phyloP scores from a whole-genome alignment of 1,140 invertebrate genomes.

The Drosophila kanapiae region DNA sequence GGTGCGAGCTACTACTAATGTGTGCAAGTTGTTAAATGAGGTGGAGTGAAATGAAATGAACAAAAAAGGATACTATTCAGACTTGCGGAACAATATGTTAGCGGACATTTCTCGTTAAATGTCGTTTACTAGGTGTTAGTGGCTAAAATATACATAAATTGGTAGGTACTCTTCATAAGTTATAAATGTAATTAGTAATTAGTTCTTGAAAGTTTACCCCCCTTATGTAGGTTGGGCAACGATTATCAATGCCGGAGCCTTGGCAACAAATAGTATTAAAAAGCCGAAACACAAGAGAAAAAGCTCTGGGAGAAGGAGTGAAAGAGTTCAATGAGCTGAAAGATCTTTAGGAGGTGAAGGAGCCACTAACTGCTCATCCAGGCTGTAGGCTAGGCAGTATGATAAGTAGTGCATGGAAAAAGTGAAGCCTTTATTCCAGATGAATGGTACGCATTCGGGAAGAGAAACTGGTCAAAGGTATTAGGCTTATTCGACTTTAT shows the following conservation, averaged over 20 bases:
- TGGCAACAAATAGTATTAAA: neutral
- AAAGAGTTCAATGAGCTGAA: neutral
- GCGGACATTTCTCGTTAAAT: neutral
- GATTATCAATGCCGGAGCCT: neutral
- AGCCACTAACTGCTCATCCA: neutral
- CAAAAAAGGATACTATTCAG: neutral
- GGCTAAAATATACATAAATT: neutral
- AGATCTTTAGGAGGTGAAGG: neutral
- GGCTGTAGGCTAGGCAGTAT: neutral
- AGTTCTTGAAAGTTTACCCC: neutral
- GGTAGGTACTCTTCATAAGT: neutral
- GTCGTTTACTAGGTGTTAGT: neutral
- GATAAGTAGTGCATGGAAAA: neutral
- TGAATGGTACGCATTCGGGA: neutral
- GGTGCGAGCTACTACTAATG: constrained; percentile 14
- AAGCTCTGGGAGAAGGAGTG: no score
- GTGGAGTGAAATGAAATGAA: neutral
- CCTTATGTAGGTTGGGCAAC: neutral
- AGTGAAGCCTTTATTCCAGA: neutral
- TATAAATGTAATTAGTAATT: neutral
- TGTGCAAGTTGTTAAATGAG: constrained; percentile 3
- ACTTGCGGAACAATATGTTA: neutral
- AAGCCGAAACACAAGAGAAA: neutral
- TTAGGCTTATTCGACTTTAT: neutral
- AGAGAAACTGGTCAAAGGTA: no score